Base-by-base conservation (phyloP, 2,797 vertebrate genomes). In the Poeciliopsis gracilis region DNA sequence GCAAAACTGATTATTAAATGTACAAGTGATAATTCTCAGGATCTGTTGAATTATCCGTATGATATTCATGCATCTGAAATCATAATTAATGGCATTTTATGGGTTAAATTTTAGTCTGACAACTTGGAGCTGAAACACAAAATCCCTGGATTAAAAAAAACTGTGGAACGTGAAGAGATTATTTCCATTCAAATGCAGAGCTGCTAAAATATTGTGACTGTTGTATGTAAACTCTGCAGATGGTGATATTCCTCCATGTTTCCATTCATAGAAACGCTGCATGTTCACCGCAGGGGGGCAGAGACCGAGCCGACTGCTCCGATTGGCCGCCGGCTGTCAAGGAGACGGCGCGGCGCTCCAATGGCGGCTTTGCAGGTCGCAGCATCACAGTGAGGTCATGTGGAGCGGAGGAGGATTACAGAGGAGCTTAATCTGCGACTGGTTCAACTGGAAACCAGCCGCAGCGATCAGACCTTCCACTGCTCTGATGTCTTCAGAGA, bases 221-320 rank as follows among this genome's bases (percentile, higher is more conserved):
- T 38, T 38, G 9, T 28, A 51, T 28, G n/a, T 15, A 15, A 49
- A 49, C 47, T 49, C 16, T 49, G 13, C 45, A 47, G 46, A 5
- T 15, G 46, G 53, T 45, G 71, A 20, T 49, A 20, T 51, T 51
- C 0, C 6, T 83, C 82, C 89, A 77, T 94, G 87, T 94, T 94
- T 94, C 93, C 94, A 95, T 95, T 95, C 93, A 96, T 92, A 94
- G 94, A 95, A 94, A 93, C 79, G 38, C 72, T 80, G 59, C 47
- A 43, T 70, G 9, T 72, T 47, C 88, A 88, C 90, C 91, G 86
- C 86, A 81, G 87, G 81, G 89, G 93, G 90, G 90, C 77, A 90
- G 92, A 87, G 88, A 85, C 81, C 73, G 87, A 90, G 87, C 79
- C 30, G 76, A 79, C 79, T 75, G 49, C 82, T 88, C 89, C 86